Conservation (phyloP, 2,113 vertebrate genomes). For the Hemiscyllium ocellatum region DNA sequence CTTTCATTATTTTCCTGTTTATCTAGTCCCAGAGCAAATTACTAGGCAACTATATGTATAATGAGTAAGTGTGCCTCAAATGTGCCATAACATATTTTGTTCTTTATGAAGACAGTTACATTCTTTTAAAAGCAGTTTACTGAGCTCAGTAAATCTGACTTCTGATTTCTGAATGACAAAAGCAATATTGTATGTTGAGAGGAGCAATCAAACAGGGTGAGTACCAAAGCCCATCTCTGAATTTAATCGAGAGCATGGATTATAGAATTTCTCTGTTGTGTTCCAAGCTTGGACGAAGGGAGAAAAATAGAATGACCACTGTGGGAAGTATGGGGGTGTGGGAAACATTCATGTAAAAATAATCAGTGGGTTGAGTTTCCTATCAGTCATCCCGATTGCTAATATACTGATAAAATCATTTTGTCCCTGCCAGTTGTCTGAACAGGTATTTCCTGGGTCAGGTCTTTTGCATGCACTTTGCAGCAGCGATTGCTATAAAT, state of each 20-base stretch:
- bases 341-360: neutral
- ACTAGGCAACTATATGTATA: neutral
- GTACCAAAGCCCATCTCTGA: neutral
- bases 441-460: neutral
- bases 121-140: neutral
- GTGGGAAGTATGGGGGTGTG: neutral
- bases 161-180: constrained; percentile 3
- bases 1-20: neutral
- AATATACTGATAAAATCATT: neutral
- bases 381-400: neutral
- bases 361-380: neutral
- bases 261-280: neutral
- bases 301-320: neutral
- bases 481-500: neutral
- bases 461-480: neutral
- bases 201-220: neutral
- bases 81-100: neutral
- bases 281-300: neutral
- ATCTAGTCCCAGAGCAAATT: neutral
- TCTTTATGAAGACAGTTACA: neutral
- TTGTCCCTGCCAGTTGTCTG: neutral
- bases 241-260: neutral
- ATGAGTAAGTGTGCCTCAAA: neutral
- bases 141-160: neutral
- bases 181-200: neutral